Evolutionary conservation across 2,113 vertebrate species (phyloP), one percentile per base, ranked within the genome.

Genomic region (Cheilinus undulatus): DNA sequence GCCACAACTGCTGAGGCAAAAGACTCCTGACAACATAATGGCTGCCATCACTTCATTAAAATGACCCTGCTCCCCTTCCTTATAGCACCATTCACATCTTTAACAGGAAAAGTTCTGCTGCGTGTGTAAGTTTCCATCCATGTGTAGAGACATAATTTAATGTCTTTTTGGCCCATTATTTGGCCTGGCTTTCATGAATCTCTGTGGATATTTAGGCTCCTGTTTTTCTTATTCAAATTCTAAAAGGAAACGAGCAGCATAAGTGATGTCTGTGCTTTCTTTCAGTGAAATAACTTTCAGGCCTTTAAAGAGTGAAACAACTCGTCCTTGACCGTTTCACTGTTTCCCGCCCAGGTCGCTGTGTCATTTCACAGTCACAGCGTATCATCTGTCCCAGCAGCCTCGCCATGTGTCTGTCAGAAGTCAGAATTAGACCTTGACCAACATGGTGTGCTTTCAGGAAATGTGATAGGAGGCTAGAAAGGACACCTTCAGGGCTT

Each of bases 41-140:
- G 77, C 81, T 51, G 64, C 77, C 76, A 79, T 87, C 91, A 89
- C 72, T 84, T 84, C 40, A 76, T 91, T 85, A 76, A 85, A 88
- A 91, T 72, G 61, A 73, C 69, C 43, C 68, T 22, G 80, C 45
- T 83, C 73, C 73, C 57, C 19, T 58, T 65, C 40, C 32, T 72
- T 46, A 42, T 42, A 3, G 19, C 27, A 64, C 49, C 73, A 46
- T 72, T 80, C 76, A 50, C 43, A 57, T 68, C 64, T 66, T 60
- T 22, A 69, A 32, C 40, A 22, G 8, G 5, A 34, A 45, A 20
- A 10, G 0, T 59, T 60, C 42, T 75, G 69, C 34, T 28, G 56
- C 3, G 13, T 49, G 19, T 58, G 60, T 69, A 14, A 32, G 22
- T 79, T 68, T 78, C 42, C 23, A 65, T 78, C 53, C 17, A 50